phyloP scores from a whole-genome alignment of 2,888 invertebrate genomes.

The Achlya flavicornis region DNA sequence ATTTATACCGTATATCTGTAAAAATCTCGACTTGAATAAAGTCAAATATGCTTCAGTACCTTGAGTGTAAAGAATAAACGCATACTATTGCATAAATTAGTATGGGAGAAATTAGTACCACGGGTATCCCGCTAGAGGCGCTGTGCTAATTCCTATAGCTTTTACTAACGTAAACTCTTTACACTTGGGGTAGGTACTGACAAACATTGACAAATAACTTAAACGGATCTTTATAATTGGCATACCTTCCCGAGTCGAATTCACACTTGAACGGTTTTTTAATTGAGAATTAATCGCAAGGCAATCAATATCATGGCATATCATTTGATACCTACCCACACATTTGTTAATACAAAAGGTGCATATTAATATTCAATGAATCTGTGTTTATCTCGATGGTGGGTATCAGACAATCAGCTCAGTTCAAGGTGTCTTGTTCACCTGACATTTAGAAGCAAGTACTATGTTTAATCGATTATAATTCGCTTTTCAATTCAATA shows the following conservation, averaged over 20 bases:
- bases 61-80: no score
- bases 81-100: no score
- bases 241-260: not conserved
- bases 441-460: constrained; percentile 32
- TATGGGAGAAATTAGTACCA: no score
- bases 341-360: constrained; percentile 28
- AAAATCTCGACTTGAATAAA: no score
- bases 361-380: constrained; percentile 38
- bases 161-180: no score
- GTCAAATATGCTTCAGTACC: no score
- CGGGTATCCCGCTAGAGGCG: no score
- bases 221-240: not conserved
- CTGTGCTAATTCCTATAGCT: no score
- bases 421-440: constrained; percentile 49
- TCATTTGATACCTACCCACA: constrained; percentile 13
- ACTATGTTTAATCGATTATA: constrained; percentile 10
- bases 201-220: not conserved
- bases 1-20: no score
- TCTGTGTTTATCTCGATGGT: constrained; percentile 33
- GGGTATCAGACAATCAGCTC: constrained; percentile 44
- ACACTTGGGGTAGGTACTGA: no score
- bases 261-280: constrained; percentile 1
- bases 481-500: not conserved
- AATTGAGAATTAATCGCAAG: constrained; percentile 4
- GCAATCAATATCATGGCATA: not conserved